Percentiles rank a stretch among this genome's conserved stretches.
These are phyloP conservation scores for cat (Felis catus) DNA, from an alignment of 2,113 vertebrate species.

Conservation along the genomic window DNA sequence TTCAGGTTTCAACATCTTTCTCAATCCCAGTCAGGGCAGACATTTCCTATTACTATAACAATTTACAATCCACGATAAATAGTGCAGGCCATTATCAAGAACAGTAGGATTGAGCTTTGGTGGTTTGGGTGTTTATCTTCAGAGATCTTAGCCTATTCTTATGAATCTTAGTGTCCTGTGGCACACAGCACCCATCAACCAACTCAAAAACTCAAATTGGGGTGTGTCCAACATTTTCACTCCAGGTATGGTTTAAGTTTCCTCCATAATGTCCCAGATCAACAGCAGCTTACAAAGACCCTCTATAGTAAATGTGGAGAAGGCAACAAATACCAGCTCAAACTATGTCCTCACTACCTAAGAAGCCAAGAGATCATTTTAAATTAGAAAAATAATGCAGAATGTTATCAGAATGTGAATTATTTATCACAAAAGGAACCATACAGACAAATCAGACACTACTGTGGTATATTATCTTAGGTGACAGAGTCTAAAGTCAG, in stretches of 20 bases:
- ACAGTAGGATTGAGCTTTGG: neutral
- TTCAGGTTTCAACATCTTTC: neutral
- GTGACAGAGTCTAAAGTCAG: neutral
- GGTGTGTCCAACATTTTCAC: neutral
- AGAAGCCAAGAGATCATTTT: neutral
- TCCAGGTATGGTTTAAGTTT: neutral
- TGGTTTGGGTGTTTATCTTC: neutral
- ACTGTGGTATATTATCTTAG: neutral
- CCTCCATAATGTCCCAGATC: neutral
- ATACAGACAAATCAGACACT: neutral
- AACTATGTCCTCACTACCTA: conserved; percentile 1
- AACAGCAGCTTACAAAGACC: neutral
- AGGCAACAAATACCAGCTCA: neutral
- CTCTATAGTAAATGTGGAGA: neutral
- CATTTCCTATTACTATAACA: neutral
- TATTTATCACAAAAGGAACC: neutral
- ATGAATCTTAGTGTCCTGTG: neutral
- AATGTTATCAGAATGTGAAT: neutral
- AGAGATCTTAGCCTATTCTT: conserved; percentile 24
- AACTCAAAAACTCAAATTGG: neutral
- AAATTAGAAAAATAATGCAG: neutral
- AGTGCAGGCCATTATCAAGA: neutral
- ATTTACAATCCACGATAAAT: neutral
- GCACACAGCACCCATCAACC: neutral
- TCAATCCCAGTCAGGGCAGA: neutral